Conservation (phyloP, 2,797 vertebrate genomes). For the Anabas testudineus region DNA sequence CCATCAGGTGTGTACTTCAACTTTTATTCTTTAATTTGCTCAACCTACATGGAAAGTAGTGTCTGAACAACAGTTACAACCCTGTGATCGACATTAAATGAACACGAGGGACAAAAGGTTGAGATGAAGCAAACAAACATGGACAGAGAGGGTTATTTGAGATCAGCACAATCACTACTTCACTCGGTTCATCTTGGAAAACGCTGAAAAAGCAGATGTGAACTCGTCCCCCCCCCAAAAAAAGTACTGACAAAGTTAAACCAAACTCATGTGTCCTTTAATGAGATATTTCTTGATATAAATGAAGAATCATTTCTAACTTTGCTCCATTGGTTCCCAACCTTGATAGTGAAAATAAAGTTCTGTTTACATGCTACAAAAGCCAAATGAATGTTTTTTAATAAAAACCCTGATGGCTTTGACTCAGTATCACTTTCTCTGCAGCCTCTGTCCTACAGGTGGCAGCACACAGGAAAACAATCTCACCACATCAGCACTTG, state of each 20-base stretch:
- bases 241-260: too few relatives aligned
- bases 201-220: too few relatives aligned
- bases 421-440: background rate
- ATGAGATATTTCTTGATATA: too few relatives aligned
- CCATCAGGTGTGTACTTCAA: slow-evolving; percentile 74
- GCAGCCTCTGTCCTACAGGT: slow-evolving; percentile 37
- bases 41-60: background rate
- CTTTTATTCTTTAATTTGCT: background rate
- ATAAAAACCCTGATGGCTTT: background rate
- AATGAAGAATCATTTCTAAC: too few relatives aligned
- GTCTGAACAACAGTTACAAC: background rate
- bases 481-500: background rate
- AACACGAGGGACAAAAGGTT: background rate
- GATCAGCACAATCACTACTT: too few relatives aligned
- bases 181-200: too few relatives aligned
- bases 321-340: too few relatives aligned
- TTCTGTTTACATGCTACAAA: background rate
- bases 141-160: too few relatives aligned
- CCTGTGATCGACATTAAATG: background rate
- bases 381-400: background rate
- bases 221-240: too few relatives aligned
- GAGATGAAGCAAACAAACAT: background rate
- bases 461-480: slow-evolving; percentile 44
- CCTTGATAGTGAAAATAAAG: too few relatives aligned
- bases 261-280: too few relatives aligned